Percentiles rank a stretch among this genome's conserved stretches.
phyloP scores from a whole-genome alignment of 2,888 invertebrate genomes.

The Dryomyza anilis region DNA sequence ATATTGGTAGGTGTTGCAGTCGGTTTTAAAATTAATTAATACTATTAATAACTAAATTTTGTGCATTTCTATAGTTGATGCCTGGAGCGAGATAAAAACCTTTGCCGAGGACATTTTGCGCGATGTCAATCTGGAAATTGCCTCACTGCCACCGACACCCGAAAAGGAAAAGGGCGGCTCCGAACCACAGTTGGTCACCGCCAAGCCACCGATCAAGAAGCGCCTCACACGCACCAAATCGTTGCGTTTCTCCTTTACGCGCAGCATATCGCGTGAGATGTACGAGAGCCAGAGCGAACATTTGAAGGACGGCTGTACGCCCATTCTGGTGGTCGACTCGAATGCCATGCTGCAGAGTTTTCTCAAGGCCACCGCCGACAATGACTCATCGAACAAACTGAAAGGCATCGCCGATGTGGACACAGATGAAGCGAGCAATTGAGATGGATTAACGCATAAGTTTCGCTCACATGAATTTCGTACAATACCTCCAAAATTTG shows the following conservation, averaged over 20 bases:
- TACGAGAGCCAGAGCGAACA: constrained; percentile 60
- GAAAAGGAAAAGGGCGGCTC: constrained; percentile 49
- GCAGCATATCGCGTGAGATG: constrained; percentile 61
- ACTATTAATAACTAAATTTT: background rate
- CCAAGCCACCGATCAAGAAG: constrained; percentile 56
- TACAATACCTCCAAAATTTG: background rate
- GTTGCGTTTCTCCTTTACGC: constrained; percentile 60
- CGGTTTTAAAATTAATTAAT: background rate
- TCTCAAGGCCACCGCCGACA: constrained; percentile 51
- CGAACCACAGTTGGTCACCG: constrained; percentile 44
- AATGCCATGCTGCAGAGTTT: constrained; percentile 55
- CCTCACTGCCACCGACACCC: constrained; percentile 48
- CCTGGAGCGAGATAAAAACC: constrained; percentile 68
- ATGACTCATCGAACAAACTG: constrained; percentile 44
- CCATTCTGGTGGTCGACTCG: constrained; percentile 58
- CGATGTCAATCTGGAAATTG: constrained; percentile 49
- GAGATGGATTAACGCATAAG: too few species aligned
- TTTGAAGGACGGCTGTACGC: constrained; percentile 61
- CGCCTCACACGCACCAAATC: constrained; percentile 60
- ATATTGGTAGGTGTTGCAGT: constrained; percentile 63
- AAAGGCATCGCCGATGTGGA: constrained; percentile 57
- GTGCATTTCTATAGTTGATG: constrained; percentile 61
- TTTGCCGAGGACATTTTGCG: constrained; percentile 67
- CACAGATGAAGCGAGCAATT: constrained; percentile 60
- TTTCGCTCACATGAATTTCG: background rate